Base-by-base conservation (phyloP, 2,888 invertebrate species). In the Drosophila dives region DNA sequence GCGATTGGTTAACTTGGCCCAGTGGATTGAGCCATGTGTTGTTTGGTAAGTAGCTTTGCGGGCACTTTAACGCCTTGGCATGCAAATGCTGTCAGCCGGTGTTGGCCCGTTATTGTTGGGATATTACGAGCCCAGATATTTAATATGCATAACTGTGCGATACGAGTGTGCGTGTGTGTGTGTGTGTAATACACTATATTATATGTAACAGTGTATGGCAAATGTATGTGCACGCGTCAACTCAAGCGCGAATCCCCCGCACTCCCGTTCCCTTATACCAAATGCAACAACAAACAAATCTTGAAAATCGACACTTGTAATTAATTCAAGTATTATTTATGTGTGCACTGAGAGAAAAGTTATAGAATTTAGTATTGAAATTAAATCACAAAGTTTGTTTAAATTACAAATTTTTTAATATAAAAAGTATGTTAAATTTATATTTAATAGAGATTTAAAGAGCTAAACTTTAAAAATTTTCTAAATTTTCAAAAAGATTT, bases 61-160 rank as follows among this genome's bases (percentile, higher is more conserved):
- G 45, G 15, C 70, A 61, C 36, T 55, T 56, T 11, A 69, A 51
- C 70, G 72, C 66, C 77, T 72, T 66, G 65, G 49, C 59, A 75
- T 77, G 75, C 76, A 76, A 76, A 76, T 76, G 55, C 66, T 50
- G 32, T 56, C 26, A 55, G 66, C 49, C 40, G 38, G n/a, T 56
- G 38, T 49, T 49, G 48, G 56, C 32, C 20, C 49, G 42, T 55
- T 33, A 48, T 53, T 59, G 53, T 51, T 50, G 33, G 59, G 45
- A 32, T 45, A 49, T 55, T 55, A 54, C 33, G 33, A 26, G 17
- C 49, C 33, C 51, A 75, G 86, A 78, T 81, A 86, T 81, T 83
- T 81, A 80, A 88, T 86, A 84, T 84, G 89, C 83, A 84, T 74
- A 69, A 61, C 80, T 63, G 69, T 82, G 50, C 54, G 56, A 55